phyloP scores from a whole-genome alignment of 2,888 invertebrate species.

The Salpingus planirostris region DNA sequence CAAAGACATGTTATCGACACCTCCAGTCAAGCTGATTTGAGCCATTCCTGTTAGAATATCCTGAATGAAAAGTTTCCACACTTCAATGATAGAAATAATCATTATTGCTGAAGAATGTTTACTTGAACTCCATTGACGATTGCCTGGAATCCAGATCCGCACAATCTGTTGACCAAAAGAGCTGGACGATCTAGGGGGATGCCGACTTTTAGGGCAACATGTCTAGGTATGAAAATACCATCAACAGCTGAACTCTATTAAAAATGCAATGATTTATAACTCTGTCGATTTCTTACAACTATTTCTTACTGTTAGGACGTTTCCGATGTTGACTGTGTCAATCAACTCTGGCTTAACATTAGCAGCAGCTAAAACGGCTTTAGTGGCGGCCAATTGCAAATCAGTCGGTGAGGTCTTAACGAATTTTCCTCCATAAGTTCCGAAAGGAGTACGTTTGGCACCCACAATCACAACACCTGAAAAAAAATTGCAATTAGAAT shows the following conservation, averaged over 20 bases:
- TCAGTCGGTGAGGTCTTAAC: constrained; percentile 65
- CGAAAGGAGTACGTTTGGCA: constrained; percentile 95
- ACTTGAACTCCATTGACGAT: constrained; percentile 86
- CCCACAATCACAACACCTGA: constrained; percentile 85
- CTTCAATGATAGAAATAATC: too few species aligned
- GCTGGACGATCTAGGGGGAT: constrained; percentile 81
- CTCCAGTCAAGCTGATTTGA: constrained; percentile 81
- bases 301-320: constrained; percentile 53
- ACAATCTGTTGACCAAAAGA: constrained; percentile 82
- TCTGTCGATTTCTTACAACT: too few species aligned
- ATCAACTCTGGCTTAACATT: constrained; percentile 77
- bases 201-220: constrained; percentile 76
- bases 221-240: constrained; percentile 79
- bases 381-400: constrained; percentile 71
- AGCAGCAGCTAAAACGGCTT: constrained; percentile 69
- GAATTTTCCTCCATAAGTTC: constrained; percentile 84
- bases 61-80: too few species aligned
- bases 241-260: constrained; percentile 65
- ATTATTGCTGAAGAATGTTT: constrained; percentile 19
- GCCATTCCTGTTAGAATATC: constrained; percentile 81
- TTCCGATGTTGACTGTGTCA: constrained; percentile 84
- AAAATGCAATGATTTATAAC: neutral
- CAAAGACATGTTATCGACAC: constrained; percentile 93
- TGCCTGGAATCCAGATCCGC: constrained; percentile 97
- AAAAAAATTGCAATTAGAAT: constrained; percentile 5